Base-by-base conservation (phyloP, 1,140 invertebrate genomes). In the Gonatopus flavifemur region DNA sequence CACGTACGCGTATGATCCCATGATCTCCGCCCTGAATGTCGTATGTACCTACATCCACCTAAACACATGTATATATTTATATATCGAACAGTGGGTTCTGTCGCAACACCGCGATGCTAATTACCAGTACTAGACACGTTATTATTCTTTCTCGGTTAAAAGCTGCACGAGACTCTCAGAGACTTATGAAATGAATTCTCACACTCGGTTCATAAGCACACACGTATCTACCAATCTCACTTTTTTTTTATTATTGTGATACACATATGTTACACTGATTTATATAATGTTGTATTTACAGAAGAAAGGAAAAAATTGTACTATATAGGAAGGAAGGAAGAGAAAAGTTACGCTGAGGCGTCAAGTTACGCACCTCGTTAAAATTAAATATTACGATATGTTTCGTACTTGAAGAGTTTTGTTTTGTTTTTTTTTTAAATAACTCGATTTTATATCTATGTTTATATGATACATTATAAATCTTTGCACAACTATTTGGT, bases 141-240 rank as follows among this genome's bases (percentile, higher is more conserved):
- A 70, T 74, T 75, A 74, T 71, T 71, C 56, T 58, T 59, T 58
- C 49, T 48, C 49, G 37, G 49, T n/a, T n/a, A n/a, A n/a, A n/a
- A n/a, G n/a, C n/a, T 51, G 47, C 19, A 32, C 31, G 37, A 20
- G 37, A 42, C 47, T 66, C 62, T 65, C 62, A 55, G 54, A 64
- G 62, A 52, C 64, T 75, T 73, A 66, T 63, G 70, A 75, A 77
- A 75, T 75, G 52, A 75, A 69, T 74, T 76, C 71, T 74, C 72
- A 76, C 70, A 72, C 65, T n/a, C n/a, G n/a, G n/a, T n/a, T n/a
- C n/a, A n/a, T n/a, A n/a, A n/a, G n/a, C 67, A 35, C 39, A 21
- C 48, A 32, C 64, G 35, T 68, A 64, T 76, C 63, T 58, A 66
- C 48, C 43, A 56, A 65, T 73, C 62, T 69, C 57, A 49, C 51